A percentile compares a stretch with the other conserved stretches of the same genome.
These are phyloP conservation scores for Xestia xanthographa DNA, from an alignment of 2,888 invertebrate genomes.

Conservation along the genomic window DNA sequence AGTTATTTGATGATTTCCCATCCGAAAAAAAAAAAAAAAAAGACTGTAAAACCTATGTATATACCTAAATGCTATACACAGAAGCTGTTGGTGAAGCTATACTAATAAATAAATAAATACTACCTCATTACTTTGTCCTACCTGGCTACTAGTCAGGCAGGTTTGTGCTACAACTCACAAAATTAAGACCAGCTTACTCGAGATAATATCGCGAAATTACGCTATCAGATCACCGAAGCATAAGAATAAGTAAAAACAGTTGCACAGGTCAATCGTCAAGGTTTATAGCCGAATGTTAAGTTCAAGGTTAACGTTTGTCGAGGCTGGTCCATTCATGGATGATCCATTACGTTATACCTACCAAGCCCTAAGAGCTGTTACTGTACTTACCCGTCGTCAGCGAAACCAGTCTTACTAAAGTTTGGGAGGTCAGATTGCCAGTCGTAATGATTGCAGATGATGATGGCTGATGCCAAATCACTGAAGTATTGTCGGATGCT, in stretches of 20 bases:
- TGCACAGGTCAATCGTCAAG: background rate
- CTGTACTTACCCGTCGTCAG: background rate
- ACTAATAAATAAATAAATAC: too few relatives aligned
- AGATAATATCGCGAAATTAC: background rate
- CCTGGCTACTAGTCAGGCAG: too few relatives aligned
- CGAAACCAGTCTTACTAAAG: background rate
- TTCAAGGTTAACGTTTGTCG: background rate
- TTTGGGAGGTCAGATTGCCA: background rate
- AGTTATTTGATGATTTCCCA: too few relatives aligned
- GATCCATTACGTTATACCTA: background rate
- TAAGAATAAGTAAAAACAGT: background rate
- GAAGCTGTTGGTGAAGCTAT: too few relatives aligned
- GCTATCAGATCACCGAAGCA: background rate
- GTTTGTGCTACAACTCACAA: background rate
- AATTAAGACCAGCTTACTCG: background rate
- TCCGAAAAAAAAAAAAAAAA: too few relatives aligned
- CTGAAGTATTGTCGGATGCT: background rate
- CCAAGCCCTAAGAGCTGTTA: background rate
- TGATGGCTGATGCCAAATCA: background rate
- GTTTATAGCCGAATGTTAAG: background rate
- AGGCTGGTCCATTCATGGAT: background rate
- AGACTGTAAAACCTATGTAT: too few relatives aligned
- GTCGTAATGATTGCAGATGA: background rate
- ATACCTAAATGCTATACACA: too few relatives aligned
- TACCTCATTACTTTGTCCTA: too few relatives aligned